These are phyloP conservation scores for Mimas tiliae DNA, from an alignment of 2,888 invertebrate genomes.

Conservation along the genomic window DNA sequence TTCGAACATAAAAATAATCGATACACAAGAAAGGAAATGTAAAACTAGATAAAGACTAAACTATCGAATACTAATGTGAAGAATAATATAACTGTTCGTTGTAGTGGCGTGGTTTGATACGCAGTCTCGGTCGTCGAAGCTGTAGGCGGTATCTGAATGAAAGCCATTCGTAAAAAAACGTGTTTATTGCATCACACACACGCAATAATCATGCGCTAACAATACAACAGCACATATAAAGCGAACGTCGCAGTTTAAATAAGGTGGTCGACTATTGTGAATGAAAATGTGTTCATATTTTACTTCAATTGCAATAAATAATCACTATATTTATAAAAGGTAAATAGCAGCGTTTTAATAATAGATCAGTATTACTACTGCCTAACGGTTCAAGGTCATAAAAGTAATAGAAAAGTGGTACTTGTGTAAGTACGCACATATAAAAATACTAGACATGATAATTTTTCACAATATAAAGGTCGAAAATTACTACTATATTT, in stretches of 20 bases:
- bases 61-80: neutral
- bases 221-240: constrained; percentile 74
- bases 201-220: constrained; percentile 60
- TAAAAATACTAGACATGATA: too few species aligned
- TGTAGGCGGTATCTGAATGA: constrained; percentile 49
- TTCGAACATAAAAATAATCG: neutral
- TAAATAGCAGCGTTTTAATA: too few species aligned
- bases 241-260: constrained; percentile 49
- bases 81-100: neutral
- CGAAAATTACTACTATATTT: too few species aligned
- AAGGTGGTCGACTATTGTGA: constrained; percentile 39
- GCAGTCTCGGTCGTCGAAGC: constrained; percentile 38
- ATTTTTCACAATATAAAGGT: too few species aligned
- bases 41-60: neutral
- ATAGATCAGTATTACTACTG: too few species aligned
- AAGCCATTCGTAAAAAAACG: constrained; percentile 51
- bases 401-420: too few species aligned
- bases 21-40: neutral
- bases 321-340: too few species aligned
- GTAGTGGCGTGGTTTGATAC: constrained; percentile 77
- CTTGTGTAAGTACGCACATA: too few species aligned
- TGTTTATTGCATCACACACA: constrained; percentile 56
- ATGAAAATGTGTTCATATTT: constrained; percentile 34
- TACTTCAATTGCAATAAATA: too few species aligned
- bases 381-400: too few species aligned